phyloP scores from a whole-genome alignment of 2,888 invertebrate species.

The Acanthosepion lycidas region DNA sequence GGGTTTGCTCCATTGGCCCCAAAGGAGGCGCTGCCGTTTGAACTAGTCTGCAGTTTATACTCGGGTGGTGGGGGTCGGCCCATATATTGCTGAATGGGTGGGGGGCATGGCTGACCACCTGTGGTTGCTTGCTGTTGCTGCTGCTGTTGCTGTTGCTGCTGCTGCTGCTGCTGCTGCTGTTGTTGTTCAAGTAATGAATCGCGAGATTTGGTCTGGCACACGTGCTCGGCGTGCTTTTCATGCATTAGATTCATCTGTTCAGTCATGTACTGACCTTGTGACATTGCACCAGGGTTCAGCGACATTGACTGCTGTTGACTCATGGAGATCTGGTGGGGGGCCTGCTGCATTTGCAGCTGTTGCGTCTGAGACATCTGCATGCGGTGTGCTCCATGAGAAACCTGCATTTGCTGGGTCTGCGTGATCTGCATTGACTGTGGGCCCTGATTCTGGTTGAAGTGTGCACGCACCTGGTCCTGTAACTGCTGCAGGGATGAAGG shows the following conservation, averaged over 20 bases:
- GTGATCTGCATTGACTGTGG: constrained; percentile 83
- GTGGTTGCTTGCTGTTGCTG: constrained; percentile 50
- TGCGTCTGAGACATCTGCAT: constrained; percentile 70
- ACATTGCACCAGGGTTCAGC: constrained; percentile 56
- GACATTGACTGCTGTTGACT: constrained; percentile 68
- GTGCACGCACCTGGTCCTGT: constrained; percentile 75
- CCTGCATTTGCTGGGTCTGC: constrained; percentile 83
- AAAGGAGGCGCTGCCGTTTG: constrained; percentile 55
- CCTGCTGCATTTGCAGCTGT: constrained; percentile 78
- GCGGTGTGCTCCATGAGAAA: constrained; percentile 66
- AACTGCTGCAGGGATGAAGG: constrained; percentile 69
- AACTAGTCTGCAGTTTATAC: constrained; percentile 79
- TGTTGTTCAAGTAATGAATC: constrained; percentile 44
- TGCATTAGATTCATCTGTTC: constrained; percentile 58
- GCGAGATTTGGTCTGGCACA: constrained; percentile 43
- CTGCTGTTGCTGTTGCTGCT: constrained; percentile 49
- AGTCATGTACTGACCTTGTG: constrained; percentile 56
- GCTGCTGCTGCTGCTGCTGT: constrained; percentile 49
- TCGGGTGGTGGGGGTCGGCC: constrained; percentile 88
- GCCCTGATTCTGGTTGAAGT: constrained; percentile 89
- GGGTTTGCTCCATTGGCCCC: constrained; percentile 60
- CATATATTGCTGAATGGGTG: constrained; percentile 72
- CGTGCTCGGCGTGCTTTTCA: constrained; percentile 44
- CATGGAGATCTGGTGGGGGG: constrained; percentile 64
- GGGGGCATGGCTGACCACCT: constrained; percentile 50